Percentiles rank a stretch among this genome's conserved stretches.
These are phyloP conservation scores for Microtus pennsylvanicus DNA, from an alignment of 2,113 vertebrate genomes.

Conservation along the genomic window DNA sequence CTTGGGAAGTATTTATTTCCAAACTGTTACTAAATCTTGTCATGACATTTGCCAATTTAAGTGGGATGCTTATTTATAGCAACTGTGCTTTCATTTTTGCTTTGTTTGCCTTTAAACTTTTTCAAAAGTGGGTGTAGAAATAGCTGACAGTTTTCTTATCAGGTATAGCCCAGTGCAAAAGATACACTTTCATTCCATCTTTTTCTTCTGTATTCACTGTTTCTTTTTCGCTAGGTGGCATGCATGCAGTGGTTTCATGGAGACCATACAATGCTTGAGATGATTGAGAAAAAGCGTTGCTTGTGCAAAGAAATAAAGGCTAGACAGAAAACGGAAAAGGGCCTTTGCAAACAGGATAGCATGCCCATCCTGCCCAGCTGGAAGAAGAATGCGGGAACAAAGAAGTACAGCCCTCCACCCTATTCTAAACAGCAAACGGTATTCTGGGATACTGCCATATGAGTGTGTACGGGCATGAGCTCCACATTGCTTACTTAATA, in stretches of 20 bases:
- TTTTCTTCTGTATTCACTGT: conserved; percentile 74
- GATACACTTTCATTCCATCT: conserved; percentile 45
- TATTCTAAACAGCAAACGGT: conserved; percentile 95
- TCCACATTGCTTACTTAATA: conserved; percentile 55
- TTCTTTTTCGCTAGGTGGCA: conserved; percentile 88
- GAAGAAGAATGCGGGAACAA: conserved; percentile 93
- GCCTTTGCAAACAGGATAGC: conserved; percentile 97
- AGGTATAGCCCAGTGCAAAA: conserved; percentile 29
- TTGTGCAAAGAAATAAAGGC: conserved; percentile 98
- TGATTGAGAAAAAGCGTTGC: conserved; percentile 97
- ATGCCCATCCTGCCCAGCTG: conserved; percentile 97
- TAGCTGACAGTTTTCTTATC: conserved; percentile 18
- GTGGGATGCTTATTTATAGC: neutral
- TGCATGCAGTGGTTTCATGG: conserved; percentile 96
- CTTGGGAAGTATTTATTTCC: neutral
- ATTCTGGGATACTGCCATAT: conserved; percentile 98
- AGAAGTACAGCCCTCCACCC: conserved; percentile 96
- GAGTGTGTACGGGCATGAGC: conserved; percentile 79
- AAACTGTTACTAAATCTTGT: neutral
- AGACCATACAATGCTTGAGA: conserved; percentile 98
- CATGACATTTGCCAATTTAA: neutral
- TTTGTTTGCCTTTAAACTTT: conserved; percentile 1
- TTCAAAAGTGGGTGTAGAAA: neutral
- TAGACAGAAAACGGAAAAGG: conserved; percentile 94
- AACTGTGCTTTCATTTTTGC: neutral